Evolutionary conservation across 2,113 vertebrate genomes (phyloP), one percentile per base, ranked within the genome.

Genomic region (Phasianus colchicus): DNA sequence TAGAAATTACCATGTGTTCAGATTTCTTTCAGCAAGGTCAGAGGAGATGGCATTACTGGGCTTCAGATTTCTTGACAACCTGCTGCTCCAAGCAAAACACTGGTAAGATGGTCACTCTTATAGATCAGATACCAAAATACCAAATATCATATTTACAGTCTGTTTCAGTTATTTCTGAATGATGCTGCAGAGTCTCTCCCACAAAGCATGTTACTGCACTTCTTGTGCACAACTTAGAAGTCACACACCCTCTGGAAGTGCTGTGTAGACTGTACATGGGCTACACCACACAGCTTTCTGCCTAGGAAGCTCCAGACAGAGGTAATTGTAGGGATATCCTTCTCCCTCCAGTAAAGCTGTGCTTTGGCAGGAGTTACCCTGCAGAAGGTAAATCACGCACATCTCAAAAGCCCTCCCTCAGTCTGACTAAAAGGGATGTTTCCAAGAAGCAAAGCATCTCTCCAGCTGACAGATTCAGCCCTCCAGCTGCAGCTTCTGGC

Each of bases 171-270:
- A 43, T 43, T 43, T 77, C 58, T 54, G 25, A 5, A 29, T 21
- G 34, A 9, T 69, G 22, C 27, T 43, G n/a, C 10, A 3, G 29
- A 11, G 42, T 20, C 1, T 0, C 7, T 78, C 5, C 38, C 24
- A 19, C 2, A 0, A 79, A 87, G 38, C 7, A 30, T 9, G 27
- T 8, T 30, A 8, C 20, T 54, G n/a, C 0, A 1, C 42, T 58
- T 47, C 5, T 11, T 16, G 50, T 63, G 40, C n/a, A 34, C 0
- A 0, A 60, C 25, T 32, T 34, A 30, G 16, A 66, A n/a, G 15
- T 78, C 40, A 24, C 0, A 0, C 19, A 11, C 18, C 57, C 12
- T 50, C 24, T 69, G 75, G 4, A 67, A 38, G 34, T 19, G 42
- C 66, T 19, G 0, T 6, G 8, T 29, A 55, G 66, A 21, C 32